A percentile compares a stretch with the other conserved stretches of the same genome.
phyloP scores from a whole-genome alignment of 2,113 vertebrate genomes.

The Microcebus lehilahytsara region DNA sequence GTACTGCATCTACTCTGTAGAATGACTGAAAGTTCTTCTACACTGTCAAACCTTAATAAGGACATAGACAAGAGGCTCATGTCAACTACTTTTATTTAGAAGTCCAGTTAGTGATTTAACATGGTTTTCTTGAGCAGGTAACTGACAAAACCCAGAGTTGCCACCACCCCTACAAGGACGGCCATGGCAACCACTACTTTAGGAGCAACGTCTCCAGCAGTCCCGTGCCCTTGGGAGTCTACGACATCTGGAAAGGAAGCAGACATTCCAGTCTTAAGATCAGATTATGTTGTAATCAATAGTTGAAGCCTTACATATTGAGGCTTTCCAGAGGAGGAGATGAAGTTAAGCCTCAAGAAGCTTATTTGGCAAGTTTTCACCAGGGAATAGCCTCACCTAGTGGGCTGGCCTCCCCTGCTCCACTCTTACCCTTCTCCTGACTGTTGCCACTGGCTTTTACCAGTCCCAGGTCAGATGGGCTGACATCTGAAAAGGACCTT shows the following conservation, averaged over 20 bases:
- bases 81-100: constrained; percentile 59
- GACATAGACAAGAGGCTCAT: background rate
- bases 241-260: constrained; percentile 35
- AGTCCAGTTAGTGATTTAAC: background rate
- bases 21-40: background rate
- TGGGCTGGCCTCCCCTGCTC: background rate
- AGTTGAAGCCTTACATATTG: background rate
- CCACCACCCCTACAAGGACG: background rate
- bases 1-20: background rate
- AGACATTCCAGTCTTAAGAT: background rate
- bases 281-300: background rate
- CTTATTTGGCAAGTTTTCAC: background rate
- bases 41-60: background rate
- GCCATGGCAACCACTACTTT: background rate
- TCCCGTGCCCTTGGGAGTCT: fast-evolving
- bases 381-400: background rate
- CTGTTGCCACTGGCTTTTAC: background rate
- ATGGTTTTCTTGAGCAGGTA: constrained; percentile 33
- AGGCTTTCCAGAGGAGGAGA: background rate
- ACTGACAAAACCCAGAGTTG: background rate
- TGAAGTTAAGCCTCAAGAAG: background rate
- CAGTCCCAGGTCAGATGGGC: background rate
- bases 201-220: background rate
- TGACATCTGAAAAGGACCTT: background rate
- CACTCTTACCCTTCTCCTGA: too few species aligned